Evolutionary conservation across 2,797 vertebrate species (phyloP), one percentile per base, ranked within the genome.

Genomic region (Chiroxiphia lanceolata): DNA sequence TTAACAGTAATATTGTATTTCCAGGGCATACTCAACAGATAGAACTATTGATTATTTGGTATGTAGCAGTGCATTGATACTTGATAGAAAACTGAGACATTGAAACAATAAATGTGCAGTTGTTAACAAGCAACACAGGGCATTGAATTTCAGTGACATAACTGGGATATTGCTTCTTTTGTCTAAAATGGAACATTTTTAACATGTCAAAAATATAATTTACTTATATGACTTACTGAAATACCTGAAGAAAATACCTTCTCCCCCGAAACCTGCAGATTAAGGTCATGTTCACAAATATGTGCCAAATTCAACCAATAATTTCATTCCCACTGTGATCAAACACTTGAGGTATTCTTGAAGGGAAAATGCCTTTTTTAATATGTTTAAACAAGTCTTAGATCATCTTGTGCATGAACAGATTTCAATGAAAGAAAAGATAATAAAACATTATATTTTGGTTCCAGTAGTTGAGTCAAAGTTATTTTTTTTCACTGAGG

Each of bases 21-120:
- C 94, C 83, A 93, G 42, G 80, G 59, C 81, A 94, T 42, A 78
- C 72, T 67, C 76, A 87, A 63, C 92, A 91, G 90, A 92, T 79
- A 87, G 64, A 85, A 75, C 27, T 84, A 97, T 96, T 83, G 95
- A 96, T 94, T 95, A 95, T 96, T 80, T 92, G 59, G 51, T 83
- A 72, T 64, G 71, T 36, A 51, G 65, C n/a, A 16, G 67, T 38
- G 57, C 91, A 79, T 47, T 92, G 94, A 93, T 82, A 92, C 89
- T 71, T 82, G 63, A 86, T 81, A 94, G 90, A 81, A 85, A 94
- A 95, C 76, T 23, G 19, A 92, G 83, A 71, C 88, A 26, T 44
- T 16, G 68, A 69, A 79, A 90, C 63, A 75, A 59, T 70, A 78
- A 71, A 81, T 22, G n/a, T 56, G 45, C 56, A 23, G 53, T 64